phyloP scores from a whole-genome alignment of 2,888 invertebrate genomes.

The Macrosiphum euphorbiae region DNA sequence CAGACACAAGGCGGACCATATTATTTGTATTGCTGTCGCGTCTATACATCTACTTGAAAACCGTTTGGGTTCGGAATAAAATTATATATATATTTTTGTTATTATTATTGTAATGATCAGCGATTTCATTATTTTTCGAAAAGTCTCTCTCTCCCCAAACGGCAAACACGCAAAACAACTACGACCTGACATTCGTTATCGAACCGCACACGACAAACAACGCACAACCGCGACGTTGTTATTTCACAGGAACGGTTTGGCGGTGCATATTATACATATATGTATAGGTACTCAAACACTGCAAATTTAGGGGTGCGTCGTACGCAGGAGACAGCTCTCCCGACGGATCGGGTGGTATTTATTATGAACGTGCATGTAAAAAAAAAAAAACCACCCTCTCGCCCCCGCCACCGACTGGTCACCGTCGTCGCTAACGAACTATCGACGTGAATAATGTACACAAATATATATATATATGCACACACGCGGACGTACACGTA shows the following conservation, averaged over 20 bases:
- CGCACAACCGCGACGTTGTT: not conserved
- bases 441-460: conserved; percentile 22
- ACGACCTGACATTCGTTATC: not conserved
- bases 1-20: not conserved
- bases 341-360: not conserved
- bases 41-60: not conserved
- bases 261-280: not conserved
- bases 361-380: not conserved
- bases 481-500: not conserved
- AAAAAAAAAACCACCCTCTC: not conserved
- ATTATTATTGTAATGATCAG: not conserved
- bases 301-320: conserved; percentile 21
- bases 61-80: not conserved
- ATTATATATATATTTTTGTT: not conserved
- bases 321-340: not conserved
- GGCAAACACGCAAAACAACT: not conserved
- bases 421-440: conserved; percentile 36
- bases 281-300: not conserved
- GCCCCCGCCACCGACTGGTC: not conserved
- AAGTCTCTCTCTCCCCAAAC: not conserved
- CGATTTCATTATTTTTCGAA: not conserved
- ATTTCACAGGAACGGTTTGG: not conserved
- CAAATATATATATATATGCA: not conserved
- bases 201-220: not conserved
- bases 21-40: not conserved